Conservation (phyloP, 1,140 invertebrate species). For the Drosophila arawakana region DNA sequence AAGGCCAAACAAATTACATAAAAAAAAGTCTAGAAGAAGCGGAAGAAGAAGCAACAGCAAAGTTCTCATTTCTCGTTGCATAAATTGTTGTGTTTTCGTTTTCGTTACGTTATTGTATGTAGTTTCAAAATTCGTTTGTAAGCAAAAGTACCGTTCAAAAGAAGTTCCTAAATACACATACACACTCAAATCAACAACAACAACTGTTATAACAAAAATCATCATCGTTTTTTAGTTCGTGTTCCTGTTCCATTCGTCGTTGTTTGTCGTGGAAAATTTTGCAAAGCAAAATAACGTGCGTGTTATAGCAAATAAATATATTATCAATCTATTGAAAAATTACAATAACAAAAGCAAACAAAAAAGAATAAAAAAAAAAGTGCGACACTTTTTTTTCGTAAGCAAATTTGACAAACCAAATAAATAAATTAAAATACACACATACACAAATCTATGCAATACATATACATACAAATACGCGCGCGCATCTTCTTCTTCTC, state of each 20-base stretch:
- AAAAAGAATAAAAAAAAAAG: slow-evolving; percentile 11
- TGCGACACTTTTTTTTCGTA: slow-evolving; percentile 27
- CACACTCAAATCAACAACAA: slow-evolving; percentile 29
- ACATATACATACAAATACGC: slow-evolving; percentile 60
- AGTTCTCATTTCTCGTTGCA: slow-evolving; percentile 44
- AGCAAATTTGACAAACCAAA: slow-evolving; percentile 45
- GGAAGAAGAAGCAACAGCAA: slow-evolving; percentile 35
- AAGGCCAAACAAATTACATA: slow-evolving; percentile 73
- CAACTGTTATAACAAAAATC: slow-evolving; percentile 36
- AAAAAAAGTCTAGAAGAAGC: slow-evolving; percentile 48
- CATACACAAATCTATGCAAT: slow-evolving; percentile 25
- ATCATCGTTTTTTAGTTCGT: slow-evolving; percentile 37
- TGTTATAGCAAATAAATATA: slow-evolving; percentile 17
- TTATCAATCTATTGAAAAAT: slow-evolving; percentile 17
- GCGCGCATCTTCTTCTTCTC: slow-evolving; percentile 64
- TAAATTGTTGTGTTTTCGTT: slow-evolving; percentile 58
- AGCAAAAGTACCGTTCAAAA: slow-evolving; percentile 26
- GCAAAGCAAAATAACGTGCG: slow-evolving; percentile 25
- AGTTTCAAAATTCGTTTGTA: slow-evolving; percentile 23
- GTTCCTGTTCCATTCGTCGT: slow-evolving; percentile 48
- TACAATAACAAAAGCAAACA: not conserved
- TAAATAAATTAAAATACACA: slow-evolving; percentile 47
- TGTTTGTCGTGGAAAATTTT: slow-evolving; percentile 52
- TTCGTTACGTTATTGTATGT: slow-evolving; percentile 64
- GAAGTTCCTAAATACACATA: slow-evolving; percentile 64